Conservation (phyloP, 1,140 invertebrate species). For the Amyelois transitella region DNA sequence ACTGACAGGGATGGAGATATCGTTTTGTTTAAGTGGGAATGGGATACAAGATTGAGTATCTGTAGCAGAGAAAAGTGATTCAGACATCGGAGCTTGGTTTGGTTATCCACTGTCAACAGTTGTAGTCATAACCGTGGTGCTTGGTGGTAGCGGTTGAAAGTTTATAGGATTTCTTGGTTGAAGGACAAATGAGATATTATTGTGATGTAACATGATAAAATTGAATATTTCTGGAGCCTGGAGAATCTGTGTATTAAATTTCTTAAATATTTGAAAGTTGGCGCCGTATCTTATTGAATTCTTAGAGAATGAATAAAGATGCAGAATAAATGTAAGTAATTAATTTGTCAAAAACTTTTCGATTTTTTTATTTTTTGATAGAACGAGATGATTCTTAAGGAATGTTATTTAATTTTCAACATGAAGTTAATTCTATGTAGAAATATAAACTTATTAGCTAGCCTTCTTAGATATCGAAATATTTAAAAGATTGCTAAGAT, state of each 20-base stretch:
- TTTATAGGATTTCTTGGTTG: background rate
- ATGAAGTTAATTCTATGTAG: too few relatives aligned
- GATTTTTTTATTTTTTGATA: too few relatives aligned
- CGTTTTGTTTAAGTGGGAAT: constrained; percentile 12
- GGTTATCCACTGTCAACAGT: constrained; percentile 63
- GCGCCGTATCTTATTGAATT: too few relatives aligned
- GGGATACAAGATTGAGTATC: constrained; percentile 40
- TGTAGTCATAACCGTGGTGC: constrained; percentile 33
- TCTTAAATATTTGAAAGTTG: background rate
- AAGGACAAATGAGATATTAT: background rate
- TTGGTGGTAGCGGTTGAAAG: constrained; percentile 27
- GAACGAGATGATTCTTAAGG: too few relatives aligned
- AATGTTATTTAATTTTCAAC: too few relatives aligned
- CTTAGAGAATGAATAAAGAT: too few relatives aligned
- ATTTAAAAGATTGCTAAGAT: too few relatives aligned
- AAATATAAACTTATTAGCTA: too few relatives aligned
- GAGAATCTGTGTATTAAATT: background rate
- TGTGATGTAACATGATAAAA: background rate
- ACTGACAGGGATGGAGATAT: constrained; percentile 28
- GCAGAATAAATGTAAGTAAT: background rate
- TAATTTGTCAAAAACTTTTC: background rate
- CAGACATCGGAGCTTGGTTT: constrained; percentile 47
- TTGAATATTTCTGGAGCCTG: background rate
- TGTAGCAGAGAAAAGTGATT: constrained; percentile 53
- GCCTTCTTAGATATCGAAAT: too few relatives aligned